Percentiles rank a stretch among this genome's conserved stretches.
These are phyloP conservation scores for Carterocephalus palaemon DNA, from an alignment of 2,888 invertebrate species.

Conservation along the genomic window DNA sequence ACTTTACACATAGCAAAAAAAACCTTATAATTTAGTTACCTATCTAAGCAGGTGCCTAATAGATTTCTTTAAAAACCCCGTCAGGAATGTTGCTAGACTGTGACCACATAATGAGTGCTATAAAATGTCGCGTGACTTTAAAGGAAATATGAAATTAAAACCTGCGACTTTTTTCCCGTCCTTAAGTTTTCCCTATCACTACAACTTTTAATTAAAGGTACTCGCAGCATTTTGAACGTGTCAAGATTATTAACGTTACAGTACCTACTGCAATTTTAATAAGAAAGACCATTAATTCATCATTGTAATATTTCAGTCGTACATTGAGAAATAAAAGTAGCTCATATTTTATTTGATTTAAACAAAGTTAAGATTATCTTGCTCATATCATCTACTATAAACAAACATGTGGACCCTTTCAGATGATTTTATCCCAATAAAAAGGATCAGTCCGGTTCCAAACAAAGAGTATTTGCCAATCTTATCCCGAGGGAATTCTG, in stretches of 20 bases:
- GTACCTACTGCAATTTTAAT: too few relatives aligned
- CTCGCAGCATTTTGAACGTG: constrained; percentile 3
- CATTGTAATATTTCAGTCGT: too few relatives aligned
- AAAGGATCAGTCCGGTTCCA: constrained; percentile 22
- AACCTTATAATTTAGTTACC: too few relatives aligned
- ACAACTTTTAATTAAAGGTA: background rate
- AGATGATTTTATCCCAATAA: constrained; percentile 21
- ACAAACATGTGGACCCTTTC: background rate
- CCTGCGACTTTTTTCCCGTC: constrained; percentile 2
- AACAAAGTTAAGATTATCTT: background rate
- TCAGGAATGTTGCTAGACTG: constrained; percentile 7
- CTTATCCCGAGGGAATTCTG: constrained; percentile 20
- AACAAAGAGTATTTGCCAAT: constrained; percentile 22
- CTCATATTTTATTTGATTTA: too few relatives aligned
- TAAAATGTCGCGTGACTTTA: constrained; percentile 17
- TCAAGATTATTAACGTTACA: too few relatives aligned
- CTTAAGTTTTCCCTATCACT: constrained; percentile 11
- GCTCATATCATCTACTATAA: constrained; percentile 4
- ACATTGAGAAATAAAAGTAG: too few relatives aligned
- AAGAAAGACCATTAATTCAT: too few relatives aligned
- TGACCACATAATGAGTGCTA: constrained; percentile 13
- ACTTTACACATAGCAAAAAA: too few relatives aligned
- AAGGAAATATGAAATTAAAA: constrained; percentile 12
- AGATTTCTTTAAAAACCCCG: background rate
- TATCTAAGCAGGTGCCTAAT: too few relatives aligned